Base-by-base conservation (phyloP, 2,888 invertebrate species). In the Dysmachus trigonus region DNA sequence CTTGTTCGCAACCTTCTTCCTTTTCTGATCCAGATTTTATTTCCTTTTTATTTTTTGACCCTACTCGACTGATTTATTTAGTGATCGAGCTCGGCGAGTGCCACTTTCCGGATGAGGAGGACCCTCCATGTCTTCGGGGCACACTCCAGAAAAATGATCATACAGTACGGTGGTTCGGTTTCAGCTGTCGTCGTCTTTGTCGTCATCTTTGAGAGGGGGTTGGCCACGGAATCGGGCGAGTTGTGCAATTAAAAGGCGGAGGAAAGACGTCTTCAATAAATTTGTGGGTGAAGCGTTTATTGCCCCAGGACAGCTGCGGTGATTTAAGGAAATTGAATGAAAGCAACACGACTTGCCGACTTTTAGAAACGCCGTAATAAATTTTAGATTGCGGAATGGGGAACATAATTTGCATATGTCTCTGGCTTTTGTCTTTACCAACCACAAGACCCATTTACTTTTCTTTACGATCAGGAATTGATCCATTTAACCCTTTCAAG, bases 211-310 rank as follows among this genome's bases (percentile, higher is more conserved):
- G 62, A 22, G 62, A 62, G 22, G 62, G 62, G 62, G 62, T 18
- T 62, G 62, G 62, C 62, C 62, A 62, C 62, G 22, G 7, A 62
- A 22, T 62, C 62, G 22, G 62, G 27, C 62, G 76, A 35, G 47
- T 77, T 77, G 38, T 77, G 77, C 30, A 77, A 77, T 77, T 77
- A 77, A 77, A 77, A 77, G 47, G 77, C n/a, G 27, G 77, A 41
- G 47, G 77, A 27, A 41, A 77, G 47, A 41, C 77, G 47, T 77
- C 77, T 77, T 77, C 77, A 41, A 77, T 77, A 77, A 77, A 77
- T 77, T 76, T 41, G 47, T 41, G 77, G 77, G 77, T 77, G 77
- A 77, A 77, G 15, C 77, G 77, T 77, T 47, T 47, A 47, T 47
- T 77, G 47, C 47, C 30, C 22, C 8, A 22, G 27, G 27, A 18